Conservation (phyloP, 2,797 vertebrate species). For the Cyprinodon diabolis region DNA sequence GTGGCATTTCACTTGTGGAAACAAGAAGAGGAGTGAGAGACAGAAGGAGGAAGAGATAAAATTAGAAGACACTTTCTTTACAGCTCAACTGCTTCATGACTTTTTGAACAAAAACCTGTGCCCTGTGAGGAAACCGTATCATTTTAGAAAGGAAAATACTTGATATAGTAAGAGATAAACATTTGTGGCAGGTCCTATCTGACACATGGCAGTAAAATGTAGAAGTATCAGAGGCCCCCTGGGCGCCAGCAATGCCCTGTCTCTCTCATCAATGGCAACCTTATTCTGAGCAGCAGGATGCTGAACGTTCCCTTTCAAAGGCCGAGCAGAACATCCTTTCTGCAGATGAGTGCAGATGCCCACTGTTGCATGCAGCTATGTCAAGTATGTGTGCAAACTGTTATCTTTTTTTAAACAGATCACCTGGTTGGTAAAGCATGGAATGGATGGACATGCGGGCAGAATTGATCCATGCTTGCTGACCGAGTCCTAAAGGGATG, state of each 20-base stretch:
- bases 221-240: not conserved
- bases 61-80: conserved; percentile 30
- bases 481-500: conserved; percentile 57
- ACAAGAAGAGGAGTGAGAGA: conserved; percentile 31
- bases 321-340: conserved; percentile 10
- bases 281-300: conserved; percentile 20
- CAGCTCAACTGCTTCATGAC: conserved; percentile 53
- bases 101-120: conserved; percentile 76
- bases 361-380: conserved; percentile 35
- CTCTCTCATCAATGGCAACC: conserved; percentile 19
- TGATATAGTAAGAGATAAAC: conserved; percentile 34
- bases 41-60: conserved; percentile 35
- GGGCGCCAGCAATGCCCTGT: not conserved
- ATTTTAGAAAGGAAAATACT: conserved; percentile 78
- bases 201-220: conserved; percentile 33
- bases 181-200: conserved; percentile 43
- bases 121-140: conserved; percentile 79
- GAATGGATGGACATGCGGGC: conserved; percentile 60
- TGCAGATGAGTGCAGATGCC: conserved; percentile 19
- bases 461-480: conserved; percentile 68
- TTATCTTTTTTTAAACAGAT: conserved; percentile 64
- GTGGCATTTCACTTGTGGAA: conserved; percentile 31
- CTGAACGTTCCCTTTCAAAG: conserved; percentile 29
- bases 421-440: conserved; percentile 82
- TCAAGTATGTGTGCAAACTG: conserved; percentile 41